Evolutionary conservation across 2,113 vertebrate genomes (phyloP).

Genomic region (Petromus typicus): DNA sequence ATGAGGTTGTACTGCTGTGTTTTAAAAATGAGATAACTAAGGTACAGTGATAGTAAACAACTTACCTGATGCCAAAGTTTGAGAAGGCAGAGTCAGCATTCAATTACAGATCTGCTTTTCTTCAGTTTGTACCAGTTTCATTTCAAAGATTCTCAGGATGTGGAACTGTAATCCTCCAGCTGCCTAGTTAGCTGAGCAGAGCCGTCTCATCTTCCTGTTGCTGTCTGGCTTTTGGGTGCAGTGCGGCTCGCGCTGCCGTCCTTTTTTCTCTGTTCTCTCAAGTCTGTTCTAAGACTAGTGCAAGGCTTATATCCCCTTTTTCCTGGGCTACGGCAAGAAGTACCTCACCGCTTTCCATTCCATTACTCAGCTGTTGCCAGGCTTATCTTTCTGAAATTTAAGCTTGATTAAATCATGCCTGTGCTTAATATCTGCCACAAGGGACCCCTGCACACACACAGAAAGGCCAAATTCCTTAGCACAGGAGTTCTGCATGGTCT

Average conservation of each 20-base stretch:
- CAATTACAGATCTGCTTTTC: background rate
- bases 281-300: background rate
- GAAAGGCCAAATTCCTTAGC: background rate
- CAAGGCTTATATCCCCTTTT: background rate
- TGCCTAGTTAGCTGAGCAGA: background rate
- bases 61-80: slow-evolving; percentile 6
- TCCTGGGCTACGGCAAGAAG: background rate
- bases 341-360: background rate
- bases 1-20: background rate
- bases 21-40: slow-evolving; percentile 17
- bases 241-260: background rate
- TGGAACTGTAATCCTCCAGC: background rate
- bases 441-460: background rate
- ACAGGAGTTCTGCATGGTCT: background rate
- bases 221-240: background rate
- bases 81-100: slow-evolving; percentile 35
- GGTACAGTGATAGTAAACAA: slow-evolving; percentile 2
- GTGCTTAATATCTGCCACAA: slow-evolving; percentile 44
- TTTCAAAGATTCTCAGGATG: slow-evolving; percentile 7
- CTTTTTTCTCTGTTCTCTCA: background rate
- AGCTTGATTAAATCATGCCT: background rate
- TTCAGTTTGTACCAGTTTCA: slow-evolving; percentile 6
- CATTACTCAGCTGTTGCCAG: background rate
- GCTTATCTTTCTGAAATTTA: background rate
- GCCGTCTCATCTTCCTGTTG: background rate